phyloP scores from a whole-genome alignment of 2,888 invertebrate species.

The Heliconius ethilla region DNA sequence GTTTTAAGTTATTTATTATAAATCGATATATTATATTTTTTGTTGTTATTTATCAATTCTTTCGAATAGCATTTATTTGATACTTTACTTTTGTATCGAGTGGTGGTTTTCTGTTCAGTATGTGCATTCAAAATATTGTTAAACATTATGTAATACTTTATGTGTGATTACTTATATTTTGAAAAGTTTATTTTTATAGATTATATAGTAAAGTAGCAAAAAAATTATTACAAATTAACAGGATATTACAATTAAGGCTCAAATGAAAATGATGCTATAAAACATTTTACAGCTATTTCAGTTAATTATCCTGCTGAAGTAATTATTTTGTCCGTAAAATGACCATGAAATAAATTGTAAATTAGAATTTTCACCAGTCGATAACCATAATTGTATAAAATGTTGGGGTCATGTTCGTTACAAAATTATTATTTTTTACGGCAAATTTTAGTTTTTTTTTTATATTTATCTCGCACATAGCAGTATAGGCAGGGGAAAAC shows the following conservation, averaged over 20 bases:
- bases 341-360: slow-evolving; percentile 37
- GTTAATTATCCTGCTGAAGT: slow-evolving; percentile 27
- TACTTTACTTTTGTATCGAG: background rate
- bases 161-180: background rate
- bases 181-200: background rate
- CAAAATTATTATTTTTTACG: too few species aligned
- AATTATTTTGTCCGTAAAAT: slow-evolving; percentile 39
- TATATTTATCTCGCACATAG: too few species aligned
- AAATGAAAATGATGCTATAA: slow-evolving; percentile 27
- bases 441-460: too few species aligned
- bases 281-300: slow-evolving; percentile 29
- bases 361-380: slow-evolving; percentile 18
- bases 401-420: background rate
- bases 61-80: background rate
- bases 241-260: slow-evolving; percentile 21
- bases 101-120: background rate
- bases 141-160: background rate
- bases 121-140: background rate
- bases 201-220: background rate
- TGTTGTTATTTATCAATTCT: slow-evolving; percentile 4
- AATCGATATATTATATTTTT: slow-evolving; percentile 18
- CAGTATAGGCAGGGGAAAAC: too few species aligned
- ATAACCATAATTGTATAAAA: background rate
- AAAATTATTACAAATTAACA: slow-evolving; percentile 12
- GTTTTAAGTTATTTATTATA: slow-evolving; percentile 34